Evolutionary conservation across 2,113 vertebrate species (phyloP).

Genomic region (Mobula birostris): DNA sequence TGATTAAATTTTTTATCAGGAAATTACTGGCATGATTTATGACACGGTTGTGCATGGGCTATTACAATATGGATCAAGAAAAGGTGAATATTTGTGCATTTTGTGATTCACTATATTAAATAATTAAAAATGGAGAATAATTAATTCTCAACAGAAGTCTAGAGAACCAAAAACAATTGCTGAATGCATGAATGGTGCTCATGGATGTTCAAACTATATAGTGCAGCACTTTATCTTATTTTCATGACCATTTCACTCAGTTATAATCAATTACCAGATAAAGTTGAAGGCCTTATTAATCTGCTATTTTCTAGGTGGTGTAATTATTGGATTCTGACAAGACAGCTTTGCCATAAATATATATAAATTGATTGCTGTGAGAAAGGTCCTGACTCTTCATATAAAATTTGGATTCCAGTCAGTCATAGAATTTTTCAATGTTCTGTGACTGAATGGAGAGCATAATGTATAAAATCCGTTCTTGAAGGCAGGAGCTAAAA

Average conservation of each 20-base stretch:
- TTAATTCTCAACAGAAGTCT: neutral
- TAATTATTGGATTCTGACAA: neutral
- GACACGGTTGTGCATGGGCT: conserved; percentile 4
- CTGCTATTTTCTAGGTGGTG: neutral
- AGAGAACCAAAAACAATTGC: neutral
- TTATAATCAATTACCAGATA: conserved; percentile 5
- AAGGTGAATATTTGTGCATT: conserved; percentile 10
- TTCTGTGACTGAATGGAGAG: neutral
- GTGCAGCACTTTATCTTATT: neutral
- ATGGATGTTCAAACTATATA: neutral
- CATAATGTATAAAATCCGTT: neutral
- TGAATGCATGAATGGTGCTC: conserved; percentile 18
- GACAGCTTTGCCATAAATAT: neutral
- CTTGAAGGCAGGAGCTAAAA: neutral
- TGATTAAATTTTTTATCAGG: neutral
- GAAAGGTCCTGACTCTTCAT: neutral
- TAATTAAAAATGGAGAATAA: conserved; percentile 13
- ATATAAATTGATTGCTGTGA: neutral
- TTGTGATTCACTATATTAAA: conserved; percentile 16
- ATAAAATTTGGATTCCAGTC: neutral
- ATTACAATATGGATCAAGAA: neutral
- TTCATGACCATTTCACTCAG: neutral
- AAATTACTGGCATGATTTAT: neutral
- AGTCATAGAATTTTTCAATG: neutral
- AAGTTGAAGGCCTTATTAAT: neutral